phyloP scores from a whole-genome alignment of 2,888 invertebrate species.

The Chesias legatella region DNA sequence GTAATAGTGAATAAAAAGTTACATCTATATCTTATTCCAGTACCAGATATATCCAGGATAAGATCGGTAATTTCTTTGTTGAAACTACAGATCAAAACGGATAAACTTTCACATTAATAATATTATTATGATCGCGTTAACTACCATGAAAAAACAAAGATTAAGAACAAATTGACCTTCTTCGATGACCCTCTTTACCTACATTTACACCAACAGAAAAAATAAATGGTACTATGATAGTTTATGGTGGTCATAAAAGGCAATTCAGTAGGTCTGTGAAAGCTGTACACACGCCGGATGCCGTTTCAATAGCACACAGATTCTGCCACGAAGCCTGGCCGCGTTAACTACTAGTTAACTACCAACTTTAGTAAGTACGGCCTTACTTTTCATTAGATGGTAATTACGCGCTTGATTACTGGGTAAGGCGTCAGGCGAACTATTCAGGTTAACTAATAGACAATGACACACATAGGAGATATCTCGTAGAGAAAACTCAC shows the following conservation, averaged over 20 bases:
- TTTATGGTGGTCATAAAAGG: constrained; percentile 40
- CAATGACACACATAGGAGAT: constrained; percentile 27
- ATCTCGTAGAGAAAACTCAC: constrained; percentile 20
- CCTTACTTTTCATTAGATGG: constrained; percentile 51
- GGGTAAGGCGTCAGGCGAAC: constrained; percentile 39
- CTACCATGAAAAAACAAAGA: no score
- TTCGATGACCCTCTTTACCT: no score
- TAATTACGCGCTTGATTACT: constrained; percentile 49
- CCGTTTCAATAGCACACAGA: constrained; percentile 38
- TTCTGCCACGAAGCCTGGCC: constrained; percentile 40
- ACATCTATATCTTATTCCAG: no score
- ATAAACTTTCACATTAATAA: no score
- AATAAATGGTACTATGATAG: no score
- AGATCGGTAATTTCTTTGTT: no score
- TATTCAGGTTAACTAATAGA: constrained; percentile 41
- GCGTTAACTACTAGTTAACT: constrained; percentile 33
- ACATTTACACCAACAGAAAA: no score
- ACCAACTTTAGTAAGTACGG: constrained; percentile 37
- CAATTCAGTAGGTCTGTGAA: constrained; percentile 44
- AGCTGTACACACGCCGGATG: constrained; percentile 47
- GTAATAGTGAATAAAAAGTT: no score
- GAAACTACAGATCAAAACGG: no score
- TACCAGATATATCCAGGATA: no score
- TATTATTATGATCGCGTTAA: no score
- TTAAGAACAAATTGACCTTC: no score